Conservation (phyloP, 2,888 invertebrate genomes). For the Bellardia bayeri region DNA sequence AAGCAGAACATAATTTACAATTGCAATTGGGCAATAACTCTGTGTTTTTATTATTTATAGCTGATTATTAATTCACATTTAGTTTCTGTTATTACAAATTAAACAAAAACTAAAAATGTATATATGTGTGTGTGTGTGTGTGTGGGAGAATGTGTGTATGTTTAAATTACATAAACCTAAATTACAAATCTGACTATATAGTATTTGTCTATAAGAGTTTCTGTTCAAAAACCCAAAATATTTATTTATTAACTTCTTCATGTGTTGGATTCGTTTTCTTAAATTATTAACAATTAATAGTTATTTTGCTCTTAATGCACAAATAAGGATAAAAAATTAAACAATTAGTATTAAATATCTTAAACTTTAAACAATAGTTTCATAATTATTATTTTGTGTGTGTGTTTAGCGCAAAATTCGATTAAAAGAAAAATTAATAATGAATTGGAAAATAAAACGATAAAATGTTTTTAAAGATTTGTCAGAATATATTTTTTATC, state of each 20-base stretch:
- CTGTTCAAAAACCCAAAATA: background rate
- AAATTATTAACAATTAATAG: background rate
- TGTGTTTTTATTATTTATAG: background rate
- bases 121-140: background rate
- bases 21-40: background rate
- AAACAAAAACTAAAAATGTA: constrained; percentile 9
- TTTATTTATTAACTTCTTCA: constrained; percentile 18
- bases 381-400: no score
- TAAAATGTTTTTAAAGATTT: no score
- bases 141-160: background rate
- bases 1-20: background rate
- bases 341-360: background rate
- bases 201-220: background rate
- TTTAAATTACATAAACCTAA: constrained; percentile 13
- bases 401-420: no score
- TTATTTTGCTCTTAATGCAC: no score
- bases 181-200: constrained; percentile 37
- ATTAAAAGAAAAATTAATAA: no score
- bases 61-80: background rate
- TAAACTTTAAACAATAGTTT: background rate
- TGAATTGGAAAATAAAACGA: no score
- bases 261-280: constrained; percentile 9
- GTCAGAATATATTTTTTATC: no score
- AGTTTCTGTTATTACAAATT: background rate
- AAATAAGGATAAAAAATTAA: no score